phyloP scores from a whole-genome alignment of 2,797 vertebrate genomes.

The Cossypha polioptera region DNA sequence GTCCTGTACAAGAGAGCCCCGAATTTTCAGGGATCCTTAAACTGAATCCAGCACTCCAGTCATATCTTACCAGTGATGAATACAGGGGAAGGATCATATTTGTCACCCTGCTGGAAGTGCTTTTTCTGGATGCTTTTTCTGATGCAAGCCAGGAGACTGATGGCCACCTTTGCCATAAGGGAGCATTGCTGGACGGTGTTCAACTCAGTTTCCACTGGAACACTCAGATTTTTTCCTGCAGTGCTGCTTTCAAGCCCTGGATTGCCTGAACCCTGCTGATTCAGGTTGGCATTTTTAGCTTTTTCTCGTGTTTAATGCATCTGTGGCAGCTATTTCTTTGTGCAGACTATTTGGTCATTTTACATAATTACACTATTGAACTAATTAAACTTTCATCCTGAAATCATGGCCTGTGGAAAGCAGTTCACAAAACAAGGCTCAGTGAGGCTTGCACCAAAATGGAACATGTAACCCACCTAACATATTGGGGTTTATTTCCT shows the following conservation, averaged over 20 bases:
- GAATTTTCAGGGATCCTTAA: not conserved
- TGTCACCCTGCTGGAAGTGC: not conserved
- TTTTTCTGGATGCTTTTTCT: not conserved
- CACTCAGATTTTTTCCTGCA: not conserved
- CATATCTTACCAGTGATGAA: not conserved
- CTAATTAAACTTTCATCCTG: not conserved
- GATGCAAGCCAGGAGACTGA: not conserved
- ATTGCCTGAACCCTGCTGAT: not conserved
- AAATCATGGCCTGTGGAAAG: not conserved
- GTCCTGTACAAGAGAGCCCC: not conserved
- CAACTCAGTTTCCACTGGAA: not conserved
- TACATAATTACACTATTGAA: not conserved
- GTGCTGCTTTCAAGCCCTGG: not conserved
- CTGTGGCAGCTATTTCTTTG: not conserved
- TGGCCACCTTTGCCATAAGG: not conserved
- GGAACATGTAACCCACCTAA: slow-evolving; percentile 21
- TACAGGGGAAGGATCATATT: not conserved
- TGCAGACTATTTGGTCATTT: not conserved
- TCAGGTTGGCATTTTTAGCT: not conserved
- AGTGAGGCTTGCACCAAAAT: not conserved
- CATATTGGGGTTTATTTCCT: not conserved
- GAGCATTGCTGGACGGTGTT: not conserved
- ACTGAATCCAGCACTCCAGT: not conserved
- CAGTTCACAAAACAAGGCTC: not conserved
- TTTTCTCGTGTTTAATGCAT: not conserved